phyloP scores from a whole-genome alignment of 35 echinoderm and acorn worm genomes.

The Acanthaster planci region DNA sequence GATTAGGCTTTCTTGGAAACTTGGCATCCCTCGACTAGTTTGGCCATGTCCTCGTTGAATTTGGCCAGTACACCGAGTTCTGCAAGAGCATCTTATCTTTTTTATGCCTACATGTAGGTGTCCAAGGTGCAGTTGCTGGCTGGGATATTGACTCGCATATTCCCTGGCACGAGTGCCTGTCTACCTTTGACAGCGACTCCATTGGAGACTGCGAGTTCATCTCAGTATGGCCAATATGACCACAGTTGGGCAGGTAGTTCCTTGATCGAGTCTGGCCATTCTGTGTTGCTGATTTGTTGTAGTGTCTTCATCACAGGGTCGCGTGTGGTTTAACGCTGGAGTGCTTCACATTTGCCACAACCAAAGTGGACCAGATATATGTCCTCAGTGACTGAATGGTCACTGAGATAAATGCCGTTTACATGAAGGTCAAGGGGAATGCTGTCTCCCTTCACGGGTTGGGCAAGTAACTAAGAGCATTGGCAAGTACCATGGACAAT shows the following conservation, averaged over 20 bases:
- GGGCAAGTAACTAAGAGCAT: slow-evolving; percentile 48
- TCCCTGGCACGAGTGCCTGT: background rate
- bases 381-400: background rate
- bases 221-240: slow-evolving; percentile 38
- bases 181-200: slow-evolving; percentile 28
- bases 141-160: background rate
- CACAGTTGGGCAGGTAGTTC: slow-evolving; percentile 14
- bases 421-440: background rate
- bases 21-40: slow-evolving; percentile 11
- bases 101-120: slow-evolving; percentile 57
- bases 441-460: slow-evolving; percentile 26
- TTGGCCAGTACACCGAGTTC: slow-evolving; percentile 35
- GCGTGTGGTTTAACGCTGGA: slow-evolving; percentile 34
- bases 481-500: slow-evolving; percentile 38
- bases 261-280: slow-evolving; percentile 40
- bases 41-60: slow-evolving; percentile 50
- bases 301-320: slow-evolving; percentile 27
- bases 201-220: slow-evolving; percentile 22
- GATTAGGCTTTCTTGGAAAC: slow-evolving; percentile 11
- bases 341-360: slow-evolving; percentile 33
- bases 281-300: slow-evolving; percentile 6
- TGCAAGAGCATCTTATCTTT: slow-evolving; percentile 21
- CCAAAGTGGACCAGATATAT: background rate
- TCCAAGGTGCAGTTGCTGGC: slow-evolving; percentile 38
- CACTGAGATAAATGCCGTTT: background rate